Conservation (phyloP, 2,888 invertebrate genomes). For the Abscondita cerata region DNA sequence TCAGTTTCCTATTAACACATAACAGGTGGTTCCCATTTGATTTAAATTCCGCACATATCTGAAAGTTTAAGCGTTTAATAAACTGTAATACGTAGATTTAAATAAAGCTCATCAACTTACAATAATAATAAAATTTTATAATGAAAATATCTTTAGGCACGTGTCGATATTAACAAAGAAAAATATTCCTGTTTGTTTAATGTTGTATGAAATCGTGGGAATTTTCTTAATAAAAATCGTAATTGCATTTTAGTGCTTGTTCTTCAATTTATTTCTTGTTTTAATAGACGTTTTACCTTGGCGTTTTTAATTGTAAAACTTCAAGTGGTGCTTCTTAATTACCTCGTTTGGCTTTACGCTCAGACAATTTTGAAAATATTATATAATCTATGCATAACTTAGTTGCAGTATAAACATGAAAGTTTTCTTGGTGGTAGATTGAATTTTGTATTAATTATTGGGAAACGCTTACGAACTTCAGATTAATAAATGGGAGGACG, state of each 20-base stretch:
- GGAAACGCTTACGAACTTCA: constrained; percentile 30
- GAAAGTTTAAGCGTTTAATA: too few relatives aligned
- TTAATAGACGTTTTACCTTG: background rate
- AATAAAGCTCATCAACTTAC: background rate
- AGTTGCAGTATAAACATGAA: constrained; percentile 21
- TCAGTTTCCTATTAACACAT: too few relatives aligned
- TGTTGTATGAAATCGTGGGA: too few relatives aligned
- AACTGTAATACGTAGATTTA: too few relatives aligned
- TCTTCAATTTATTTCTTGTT: constrained; percentile 4
- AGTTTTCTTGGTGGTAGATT: constrained; percentile 25
- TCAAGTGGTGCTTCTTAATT: constrained; percentile 10
- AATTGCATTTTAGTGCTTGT: constrained; percentile 23
- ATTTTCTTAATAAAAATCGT: constrained; percentile 19
- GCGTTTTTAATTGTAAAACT: constrained; percentile 11
- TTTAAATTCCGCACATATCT: background rate
- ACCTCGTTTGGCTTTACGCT: constrained; percentile 9
- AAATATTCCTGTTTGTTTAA: background rate
- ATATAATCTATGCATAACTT: constrained; percentile 24
- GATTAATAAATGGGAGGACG: constrained; percentile 28
- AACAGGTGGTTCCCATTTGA: too few relatives aligned
- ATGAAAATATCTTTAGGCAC: constrained; percentile 15
- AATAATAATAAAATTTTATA: background rate
- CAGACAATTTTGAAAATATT: constrained; percentile 12
- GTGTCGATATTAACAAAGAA: constrained; percentile 18
- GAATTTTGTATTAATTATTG: constrained; percentile 35